These are phyloP conservation scores for Aricia agestis DNA, from an alignment of 1,140 invertebrate species.

Conservation along the genomic window DNA sequence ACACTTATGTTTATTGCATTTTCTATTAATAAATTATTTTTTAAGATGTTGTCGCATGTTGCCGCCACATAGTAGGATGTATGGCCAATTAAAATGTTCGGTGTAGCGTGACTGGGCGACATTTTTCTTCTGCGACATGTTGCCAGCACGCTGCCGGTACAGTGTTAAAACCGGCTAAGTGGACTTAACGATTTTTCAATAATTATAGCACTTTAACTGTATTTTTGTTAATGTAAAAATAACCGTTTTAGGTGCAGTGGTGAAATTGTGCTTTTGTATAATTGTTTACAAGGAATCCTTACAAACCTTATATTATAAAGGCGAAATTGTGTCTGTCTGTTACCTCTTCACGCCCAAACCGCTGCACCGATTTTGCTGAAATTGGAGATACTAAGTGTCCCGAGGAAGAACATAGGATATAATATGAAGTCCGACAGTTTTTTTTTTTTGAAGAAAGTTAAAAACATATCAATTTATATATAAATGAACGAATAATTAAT, in stretches of 20 bases:
- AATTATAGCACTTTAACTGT: neutral
- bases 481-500: too few relatives aligned
- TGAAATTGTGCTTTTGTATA: neutral
- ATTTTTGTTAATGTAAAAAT: neutral
- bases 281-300: neutral
- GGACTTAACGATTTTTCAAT: conserved; percentile 20
- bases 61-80: conserved; percentile 25
- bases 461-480: too few relatives aligned
- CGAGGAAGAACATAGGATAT: too few relatives aligned
- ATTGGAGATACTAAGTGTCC: too few relatives aligned
- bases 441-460: too few relatives aligned
- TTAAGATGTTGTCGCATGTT: conserved; percentile 22
- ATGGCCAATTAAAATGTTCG: conserved; percentile 42
- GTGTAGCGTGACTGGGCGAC: conserved; percentile 35
- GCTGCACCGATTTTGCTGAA: too few relatives aligned
- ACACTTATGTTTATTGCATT: neutral
- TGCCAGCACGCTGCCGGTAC: conserved; percentile 33
- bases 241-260: neutral
- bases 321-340: too few relatives aligned
- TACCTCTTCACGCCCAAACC: too few relatives aligned
- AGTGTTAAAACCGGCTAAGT: conserved; percentile 31
- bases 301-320: too few relatives aligned
- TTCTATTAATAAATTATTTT: conserved; percentile 4
- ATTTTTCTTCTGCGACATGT: conserved; percentile 40
- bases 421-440: too few relatives aligned